Evolutionary conservation across 2,888 invertebrate genomes (phyloP), one percentile per base, ranked within the genome.

Genomic region (Ectemnius lituratus): DNA sequence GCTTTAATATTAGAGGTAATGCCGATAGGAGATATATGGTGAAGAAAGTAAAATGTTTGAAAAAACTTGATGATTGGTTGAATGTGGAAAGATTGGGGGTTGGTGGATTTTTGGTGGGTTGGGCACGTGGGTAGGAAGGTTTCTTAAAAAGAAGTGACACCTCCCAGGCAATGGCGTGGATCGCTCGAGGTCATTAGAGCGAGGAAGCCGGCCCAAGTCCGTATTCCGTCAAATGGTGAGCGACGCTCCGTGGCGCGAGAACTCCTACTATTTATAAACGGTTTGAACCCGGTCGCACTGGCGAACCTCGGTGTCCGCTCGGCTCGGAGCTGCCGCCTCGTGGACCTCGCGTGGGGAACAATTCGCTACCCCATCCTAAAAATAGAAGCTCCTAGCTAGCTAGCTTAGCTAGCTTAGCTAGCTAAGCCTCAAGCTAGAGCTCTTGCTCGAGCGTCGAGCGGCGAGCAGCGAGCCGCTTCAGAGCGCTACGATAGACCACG

Each of bases 331-430:
- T 78, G 83, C 81, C 78, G 84, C 84, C 85, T 84, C 86, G 84
- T 86, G 81, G 71, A 62, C 69, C 61, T 80, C 73, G 83, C 70
- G 83, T 83, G 83, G 83, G 84, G 86, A 90, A 90, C 89, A 88
- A 90, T 90, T 88, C 87, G 84, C 85, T 85, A 89, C 89, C 89
- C 89, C 88, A 89, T 89, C 89, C 81, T 90, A 90, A 89, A 90
- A 90, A 90, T 90, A 90, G 90, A 88, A 86, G 86, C 88, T 86
- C 86, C 87, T 82, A 87, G 86, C 85, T 81, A 87, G 87, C 88
- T 85, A 88, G 88, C 87, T 85, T 81, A 87, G 87, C 88, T 85
- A 88, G 88, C 87, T 85, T 85, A 83, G 75, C 84, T 83, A 52
- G 52, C 52, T 52, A 52, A 16, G n/a, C 13, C 14, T 14, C 52